Percentiles rank a stretch among this genome's conserved stretches.
phyloP scores from a whole-genome alignment of 2,113 vertebrate genomes.

The Myxocyprinus asiaticus region DNA sequence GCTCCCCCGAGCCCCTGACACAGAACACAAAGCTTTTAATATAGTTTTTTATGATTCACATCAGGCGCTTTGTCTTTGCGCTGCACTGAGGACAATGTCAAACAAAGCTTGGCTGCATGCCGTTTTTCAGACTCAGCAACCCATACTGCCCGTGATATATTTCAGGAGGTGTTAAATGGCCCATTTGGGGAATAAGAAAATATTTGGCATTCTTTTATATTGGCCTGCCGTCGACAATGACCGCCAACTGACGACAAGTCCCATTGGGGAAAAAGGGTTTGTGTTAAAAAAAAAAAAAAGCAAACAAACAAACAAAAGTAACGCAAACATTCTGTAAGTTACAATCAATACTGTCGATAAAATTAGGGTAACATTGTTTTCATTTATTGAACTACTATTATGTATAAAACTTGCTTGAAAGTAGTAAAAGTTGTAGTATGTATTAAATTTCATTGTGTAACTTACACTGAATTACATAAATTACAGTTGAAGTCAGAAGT shows the following conservation, averaged over 20 bases:
- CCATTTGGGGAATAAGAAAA: constrained; percentile 52
- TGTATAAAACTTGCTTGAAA: no score
- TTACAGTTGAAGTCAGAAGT: no score
- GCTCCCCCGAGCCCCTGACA: constrained; percentile 16
- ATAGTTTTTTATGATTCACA: constrained; percentile 48
- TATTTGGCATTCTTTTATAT: constrained; percentile 51
- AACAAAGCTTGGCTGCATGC: constrained; percentile 44
- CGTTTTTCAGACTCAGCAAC: constrained; percentile 29
- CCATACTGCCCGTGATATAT: constrained; percentile 36
- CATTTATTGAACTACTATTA: not conserved
- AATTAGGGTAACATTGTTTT: not conserved
- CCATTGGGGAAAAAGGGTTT: constrained; percentile 27
- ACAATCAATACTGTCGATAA: not conserved
- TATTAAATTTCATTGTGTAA: no score
- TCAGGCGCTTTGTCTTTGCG: constrained; percentile 34
- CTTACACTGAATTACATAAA: no score
- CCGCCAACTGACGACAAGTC: constrained; percentile 37
- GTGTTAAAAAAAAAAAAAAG: constrained; percentile 16
- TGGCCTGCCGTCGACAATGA: constrained; percentile 31
- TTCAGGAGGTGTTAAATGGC: constrained; percentile 50
- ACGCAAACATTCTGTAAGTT: constrained; percentile 9
- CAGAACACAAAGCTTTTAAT: constrained; percentile 31
- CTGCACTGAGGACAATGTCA: constrained; percentile 36
- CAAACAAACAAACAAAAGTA: not conserved
- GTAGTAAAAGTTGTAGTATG: no score